phyloP scores from a whole-genome alignment of 2,797 vertebrate genomes.

The Acestrorhynchus altus region DNA sequence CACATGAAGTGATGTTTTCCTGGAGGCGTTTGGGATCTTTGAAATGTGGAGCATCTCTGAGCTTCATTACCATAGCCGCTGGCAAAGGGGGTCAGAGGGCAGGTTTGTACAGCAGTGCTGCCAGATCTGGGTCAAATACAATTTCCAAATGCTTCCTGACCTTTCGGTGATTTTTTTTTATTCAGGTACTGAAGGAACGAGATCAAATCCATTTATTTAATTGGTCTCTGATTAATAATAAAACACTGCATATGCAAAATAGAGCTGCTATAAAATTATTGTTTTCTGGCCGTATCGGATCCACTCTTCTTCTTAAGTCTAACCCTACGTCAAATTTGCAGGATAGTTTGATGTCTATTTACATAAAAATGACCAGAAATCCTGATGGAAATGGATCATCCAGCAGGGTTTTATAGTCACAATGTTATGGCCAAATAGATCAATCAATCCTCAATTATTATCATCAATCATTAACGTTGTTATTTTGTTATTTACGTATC shows the following conservation, averaged over 20 bases:
- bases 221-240: not conserved
- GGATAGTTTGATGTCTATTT: no score
- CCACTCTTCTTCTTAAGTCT: no score
- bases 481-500: no score
- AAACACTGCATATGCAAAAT: not conserved
- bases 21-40: constrained; percentile 9
- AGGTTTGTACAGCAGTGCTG: not conserved
- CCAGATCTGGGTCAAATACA: constrained; percentile 10
- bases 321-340: no score
- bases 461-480: no score
- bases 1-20: constrained; percentile 1
- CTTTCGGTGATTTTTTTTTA: not conserved
- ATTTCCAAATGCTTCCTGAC: not conserved
- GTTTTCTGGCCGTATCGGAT: not conserved
- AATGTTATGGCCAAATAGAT: no score
- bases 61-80: constrained; percentile 5
- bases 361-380: no score
- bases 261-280: no score
- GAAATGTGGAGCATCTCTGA: not conserved
- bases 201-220: not conserved
- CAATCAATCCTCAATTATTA: no score
- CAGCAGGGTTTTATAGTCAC: no score
- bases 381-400: no score
- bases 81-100: constrained; percentile 2
- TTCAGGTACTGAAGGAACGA: not conserved